Percentiles rank a stretch among this genome's conserved stretches.
These are phyloP conservation scores for Pagetopsis macropterus DNA, from an alignment of 2,797 vertebrate genomes.

Conservation along the genomic window DNA sequence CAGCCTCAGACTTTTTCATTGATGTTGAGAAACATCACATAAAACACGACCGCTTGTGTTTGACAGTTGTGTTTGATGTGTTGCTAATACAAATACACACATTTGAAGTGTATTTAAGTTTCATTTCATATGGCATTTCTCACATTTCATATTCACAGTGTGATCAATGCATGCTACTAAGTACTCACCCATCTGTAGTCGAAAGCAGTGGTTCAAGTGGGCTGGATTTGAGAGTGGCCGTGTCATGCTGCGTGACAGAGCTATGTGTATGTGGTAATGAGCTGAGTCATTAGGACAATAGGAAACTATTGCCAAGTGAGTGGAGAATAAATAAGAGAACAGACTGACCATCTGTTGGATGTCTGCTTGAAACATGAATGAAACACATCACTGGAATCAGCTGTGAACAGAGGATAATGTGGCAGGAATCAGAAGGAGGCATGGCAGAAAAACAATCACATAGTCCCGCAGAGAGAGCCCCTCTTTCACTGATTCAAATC, in stretches of 20 bases:
- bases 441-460: slow-evolving; percentile 9
- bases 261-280: slow-evolving; percentile 28
- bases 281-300: slow-evolving; percentile 32
- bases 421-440: slow-evolving; percentile 26
- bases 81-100: slow-evolving; percentile 47
- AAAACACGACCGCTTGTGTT: slow-evolving; percentile 17
- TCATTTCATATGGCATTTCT: slow-evolving; percentile 58
- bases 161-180: slow-evolving; percentile 61
- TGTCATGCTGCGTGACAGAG: slow-evolving; percentile 18
- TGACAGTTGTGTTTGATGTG: slow-evolving; percentile 24
- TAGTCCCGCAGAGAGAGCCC: slow-evolving; percentile 1
- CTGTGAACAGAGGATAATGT: slow-evolving; percentile 16
- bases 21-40: slow-evolving; percentile 9
- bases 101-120: slow-evolving; percentile 47
- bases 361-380: slow-evolving; percentile 29
- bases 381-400: slow-evolving; percentile 6
- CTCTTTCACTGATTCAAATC: slow-evolving; percentile 12
- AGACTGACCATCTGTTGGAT: slow-evolving; percentile 45
- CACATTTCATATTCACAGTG: slow-evolving; percentile 60
- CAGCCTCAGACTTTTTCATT: slow-evolving; percentile 10
- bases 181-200: slow-evolving; percentile 35
- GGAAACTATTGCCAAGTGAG: slow-evolving; percentile 11
- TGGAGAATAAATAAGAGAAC: slow-evolving; percentile 4
- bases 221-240: slow-evolving; percentile 34
- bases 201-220: slow-evolving; percentile 67